phyloP scores from a whole-genome alignment of 2,888 invertebrate genomes.

The Hedya salicella region DNA sequence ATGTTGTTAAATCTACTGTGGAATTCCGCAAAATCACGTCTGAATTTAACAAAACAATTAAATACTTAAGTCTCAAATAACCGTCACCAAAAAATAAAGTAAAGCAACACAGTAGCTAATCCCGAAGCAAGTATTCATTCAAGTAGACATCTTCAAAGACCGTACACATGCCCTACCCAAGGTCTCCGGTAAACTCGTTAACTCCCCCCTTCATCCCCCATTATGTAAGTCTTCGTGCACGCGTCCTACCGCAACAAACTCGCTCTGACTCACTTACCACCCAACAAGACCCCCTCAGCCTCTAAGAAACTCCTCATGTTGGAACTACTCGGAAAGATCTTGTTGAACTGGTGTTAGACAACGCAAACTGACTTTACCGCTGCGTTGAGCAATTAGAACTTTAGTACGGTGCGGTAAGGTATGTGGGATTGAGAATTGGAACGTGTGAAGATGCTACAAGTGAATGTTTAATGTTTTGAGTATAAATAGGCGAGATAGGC shows the following conservation, averaged over 20 bases:
- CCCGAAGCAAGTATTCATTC: conserved; percentile 11
- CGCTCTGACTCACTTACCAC: conserved; percentile 46
- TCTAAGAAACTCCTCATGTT: background rate
- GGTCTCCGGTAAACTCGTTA: conserved; percentile 52
- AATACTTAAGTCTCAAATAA: too few relatives aligned
- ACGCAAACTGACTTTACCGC: conserved; percentile 1
- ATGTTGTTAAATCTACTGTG: too few relatives aligned
- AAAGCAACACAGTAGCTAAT: too few relatives aligned
- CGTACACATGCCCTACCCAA: conserved; percentile 48
- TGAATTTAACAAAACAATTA: too few relatives aligned
- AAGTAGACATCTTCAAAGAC: conserved; percentile 31
- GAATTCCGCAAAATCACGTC: too few relatives aligned
- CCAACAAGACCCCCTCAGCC: conserved; percentile 12
- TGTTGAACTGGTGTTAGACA: conserved; percentile 13
- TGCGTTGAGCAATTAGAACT: conserved; percentile 8
- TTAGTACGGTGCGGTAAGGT: background rate
- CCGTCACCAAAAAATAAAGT: too few relatives aligned
- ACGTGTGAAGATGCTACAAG: conserved; percentile 38
- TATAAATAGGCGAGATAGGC: conserved; percentile 21
- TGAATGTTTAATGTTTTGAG: conserved; percentile 19
- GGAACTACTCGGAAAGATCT: conserved; percentile 8
- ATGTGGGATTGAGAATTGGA: conserved; percentile 2
- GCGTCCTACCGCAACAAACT: conserved; percentile 55
- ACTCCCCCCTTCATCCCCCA: conserved; percentile 45
- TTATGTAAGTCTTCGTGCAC: conserved; percentile 53